phyloP scores from a whole-genome alignment of 2,888 invertebrate species.

The Rhagonycha lutea region DNA sequence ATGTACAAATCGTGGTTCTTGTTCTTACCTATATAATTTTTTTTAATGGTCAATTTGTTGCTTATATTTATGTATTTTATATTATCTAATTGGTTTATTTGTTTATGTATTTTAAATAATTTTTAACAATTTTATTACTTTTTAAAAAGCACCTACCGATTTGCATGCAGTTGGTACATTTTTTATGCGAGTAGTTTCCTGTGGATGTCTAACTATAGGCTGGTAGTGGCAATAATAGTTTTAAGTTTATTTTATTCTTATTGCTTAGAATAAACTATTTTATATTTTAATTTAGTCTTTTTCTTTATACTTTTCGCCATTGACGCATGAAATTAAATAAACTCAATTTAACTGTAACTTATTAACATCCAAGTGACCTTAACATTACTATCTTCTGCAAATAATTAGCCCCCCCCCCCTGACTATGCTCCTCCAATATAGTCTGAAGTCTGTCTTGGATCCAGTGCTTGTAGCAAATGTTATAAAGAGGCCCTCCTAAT shows the following conservation, averaged over 20 bases:
- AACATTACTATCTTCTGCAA: too few relatives aligned
- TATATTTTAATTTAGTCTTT: background rate
- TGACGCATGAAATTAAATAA: too few relatives aligned
- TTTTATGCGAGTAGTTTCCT: background rate
- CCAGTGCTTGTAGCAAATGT: too few relatives aligned
- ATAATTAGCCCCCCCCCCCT: too few relatives aligned
- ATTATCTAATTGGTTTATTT: conserved; percentile 4
- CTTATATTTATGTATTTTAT: background rate
- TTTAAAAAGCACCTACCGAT: conserved; percentile 8
- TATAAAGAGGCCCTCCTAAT: too few relatives aligned
- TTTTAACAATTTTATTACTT: conserved; percentile 1
- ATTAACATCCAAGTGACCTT: too few relatives aligned
- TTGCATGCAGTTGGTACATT: background rate
- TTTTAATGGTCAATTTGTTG: conserved; percentile 2
- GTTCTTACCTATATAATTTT: conserved; percentile 6
- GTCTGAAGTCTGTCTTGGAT: too few relatives aligned
- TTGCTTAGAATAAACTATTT: conserved; percentile 16
- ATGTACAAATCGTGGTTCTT: conserved; percentile 5
- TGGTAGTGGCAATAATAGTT: conserved; percentile 52
- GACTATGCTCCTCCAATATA: too few relatives aligned
- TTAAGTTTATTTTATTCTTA: conserved; percentile 27
- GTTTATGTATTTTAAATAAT: conserved; percentile 22
- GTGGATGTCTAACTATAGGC: conserved; percentile 35
- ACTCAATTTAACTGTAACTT: too few relatives aligned
- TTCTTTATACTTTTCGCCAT: background rate